Base-by-base conservation (phyloP, 2,113 vertebrate genomes). In the Triplophysa siluroides region DNA sequence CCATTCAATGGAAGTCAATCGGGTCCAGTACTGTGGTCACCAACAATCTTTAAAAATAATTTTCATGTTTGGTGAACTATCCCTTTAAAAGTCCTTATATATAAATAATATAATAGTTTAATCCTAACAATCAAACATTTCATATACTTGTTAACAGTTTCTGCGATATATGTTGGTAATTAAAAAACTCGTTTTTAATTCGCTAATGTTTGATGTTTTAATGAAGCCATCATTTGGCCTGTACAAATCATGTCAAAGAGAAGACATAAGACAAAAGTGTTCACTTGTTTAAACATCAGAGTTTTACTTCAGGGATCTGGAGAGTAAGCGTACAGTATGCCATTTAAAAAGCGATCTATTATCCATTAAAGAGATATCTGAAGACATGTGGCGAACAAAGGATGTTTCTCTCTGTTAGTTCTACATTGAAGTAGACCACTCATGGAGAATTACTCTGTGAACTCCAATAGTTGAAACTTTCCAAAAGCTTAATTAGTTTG, bases 401-500 rank as follows among this genome's bases (percentile, higher is more conserved):
- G 24, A n/a, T 58, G 21, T 41, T 12, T 7, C 23, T 43, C n/a
- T 74, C 43, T 64, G 45, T 58, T 71, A 71, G 67, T 60, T 43
- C 38, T 61, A 12, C 43, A 38, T 45, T 26, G 62, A 63, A 80
- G 29, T 45, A 24, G 67, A 71, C 41, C 68, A 47, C 67, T 70
- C 33, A 58, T 60, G n/a, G 64, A 69, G 67, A 60, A 61, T 64
- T 54, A 64, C 7, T 54, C 38, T 61, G 47, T 29, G 43, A 73
- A 62, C 61, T 81, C 58, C 52, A 80, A 83, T 66, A n/a, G 63
- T 24, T 45, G 67, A 81, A 81, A 83, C 64, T 81, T 67, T 26
- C 47, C 79, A 83, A 81, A 78, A 83, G 50, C 69, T 81, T 78
- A 84, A 84, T 84, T 84, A 83, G 74, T 29, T 47, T 50, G 75